A percentile compares a stretch with the other conserved stretches of the same genome.
phyloP scores from a whole-genome alignment of 2,113 vertebrate species.

The Lophura nycthemera region DNA sequence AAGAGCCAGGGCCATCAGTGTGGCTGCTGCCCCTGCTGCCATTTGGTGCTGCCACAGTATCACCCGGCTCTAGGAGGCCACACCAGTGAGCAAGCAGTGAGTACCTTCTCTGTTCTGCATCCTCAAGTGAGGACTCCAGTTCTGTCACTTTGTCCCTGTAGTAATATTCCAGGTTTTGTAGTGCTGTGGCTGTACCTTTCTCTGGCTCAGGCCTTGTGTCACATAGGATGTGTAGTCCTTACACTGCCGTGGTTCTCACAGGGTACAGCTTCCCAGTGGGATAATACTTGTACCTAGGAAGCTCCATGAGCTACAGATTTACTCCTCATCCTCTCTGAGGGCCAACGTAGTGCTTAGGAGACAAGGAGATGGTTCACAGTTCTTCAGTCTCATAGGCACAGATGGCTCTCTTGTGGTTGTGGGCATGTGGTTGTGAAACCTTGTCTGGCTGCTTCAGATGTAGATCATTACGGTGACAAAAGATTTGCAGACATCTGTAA shows the following conservation, averaged over 20 bases:
- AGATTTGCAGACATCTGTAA: background rate
- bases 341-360: background rate
- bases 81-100: fast-evolving
- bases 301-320: background rate
- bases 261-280: background rate
- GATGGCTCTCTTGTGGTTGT: fast-evolving
- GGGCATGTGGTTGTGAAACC: fast-evolving
- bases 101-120: background rate
- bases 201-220: background rate
- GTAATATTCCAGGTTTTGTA: background rate
- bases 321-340: background rate
- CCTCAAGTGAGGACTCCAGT: background rate
- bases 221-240: background rate
- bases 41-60: background rate
- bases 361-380: background rate
- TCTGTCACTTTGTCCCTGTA: background rate
- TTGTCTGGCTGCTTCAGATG: fast-evolving
- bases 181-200: fast-evolving
- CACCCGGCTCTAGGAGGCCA: background rate
- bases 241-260: background rate
- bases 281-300: background rate
- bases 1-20: fast-evolving
- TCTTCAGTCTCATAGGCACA: fast-evolving
- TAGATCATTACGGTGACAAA: fast-evolving
- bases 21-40: background rate